Conservation (phyloP, 2,113 vertebrate species). For the Anoplopoma fimbria region DNA sequence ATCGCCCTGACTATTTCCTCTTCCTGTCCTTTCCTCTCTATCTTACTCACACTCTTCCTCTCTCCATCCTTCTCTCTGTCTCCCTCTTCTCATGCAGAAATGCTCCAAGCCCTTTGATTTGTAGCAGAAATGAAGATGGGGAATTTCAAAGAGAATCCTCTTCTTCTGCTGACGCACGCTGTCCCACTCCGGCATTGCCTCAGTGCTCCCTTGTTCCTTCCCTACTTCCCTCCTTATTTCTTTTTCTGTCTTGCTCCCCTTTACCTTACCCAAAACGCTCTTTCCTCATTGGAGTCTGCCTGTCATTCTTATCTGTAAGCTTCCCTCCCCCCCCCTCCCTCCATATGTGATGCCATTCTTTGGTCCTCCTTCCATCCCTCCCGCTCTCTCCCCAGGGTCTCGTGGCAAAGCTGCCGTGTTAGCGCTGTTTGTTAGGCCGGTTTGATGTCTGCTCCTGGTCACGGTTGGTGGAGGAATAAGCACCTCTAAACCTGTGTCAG, state of each 20-base stretch:
- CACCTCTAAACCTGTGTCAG: constrained; percentile 81
- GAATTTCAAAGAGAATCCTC: constrained; percentile 84
- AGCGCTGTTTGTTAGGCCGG: constrained; percentile 67
- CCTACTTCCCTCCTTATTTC: constrained; percentile 36
- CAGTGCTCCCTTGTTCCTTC: constrained; percentile 56
- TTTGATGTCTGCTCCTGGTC: constrained; percentile 77
- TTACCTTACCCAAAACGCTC: constrained; percentile 58
- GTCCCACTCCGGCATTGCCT: constrained; percentile 73
- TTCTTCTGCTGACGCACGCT: constrained; percentile 79
- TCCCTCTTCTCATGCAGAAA: constrained; percentile 70
- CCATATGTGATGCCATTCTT: constrained; percentile 48
- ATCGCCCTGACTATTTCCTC: constrained; percentile 30
- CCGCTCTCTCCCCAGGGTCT: constrained; percentile 62
- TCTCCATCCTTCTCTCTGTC: constrained; percentile 40
- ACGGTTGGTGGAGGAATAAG: constrained; percentile 78
- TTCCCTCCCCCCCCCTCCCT: constrained; percentile 28
- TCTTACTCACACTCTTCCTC: constrained; percentile 23
- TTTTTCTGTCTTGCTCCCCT: constrained; percentile 48
- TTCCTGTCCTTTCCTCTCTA: constrained; percentile 15
- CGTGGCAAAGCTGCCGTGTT: constrained; percentile 69
- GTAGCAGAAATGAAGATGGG: constrained; percentile 80
- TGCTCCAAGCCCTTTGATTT: constrained; percentile 78
- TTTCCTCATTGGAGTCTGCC: constrained; percentile 55
- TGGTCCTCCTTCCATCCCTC: constrained; percentile 68
- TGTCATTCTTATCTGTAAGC: constrained; percentile 62